A percentile compares a stretch with the other conserved stretches of the same genome.
Conservation (phyloP, 1,140 invertebrate species). For the Cyclina sinensis region DNA sequence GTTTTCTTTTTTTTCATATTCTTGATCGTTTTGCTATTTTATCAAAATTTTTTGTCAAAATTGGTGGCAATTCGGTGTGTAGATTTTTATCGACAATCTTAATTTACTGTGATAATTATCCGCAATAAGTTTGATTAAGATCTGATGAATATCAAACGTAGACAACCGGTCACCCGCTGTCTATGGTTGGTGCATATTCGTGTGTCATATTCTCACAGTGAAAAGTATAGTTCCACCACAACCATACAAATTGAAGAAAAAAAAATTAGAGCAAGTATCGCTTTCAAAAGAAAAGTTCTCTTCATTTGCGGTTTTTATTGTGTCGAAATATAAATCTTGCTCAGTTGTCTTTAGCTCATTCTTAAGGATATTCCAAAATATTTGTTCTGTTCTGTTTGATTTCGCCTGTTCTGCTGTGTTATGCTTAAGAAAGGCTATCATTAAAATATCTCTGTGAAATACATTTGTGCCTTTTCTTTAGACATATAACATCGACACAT, state of each 20-base stretch:
- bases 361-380: too few relatives aligned
- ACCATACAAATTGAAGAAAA: neutral
- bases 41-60: slow-evolving; percentile 8
- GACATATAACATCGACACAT: too few relatives aligned
- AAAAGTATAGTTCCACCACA: neutral
- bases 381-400: too few relatives aligned
- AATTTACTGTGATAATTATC: slow-evolving; percentile 62
- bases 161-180: slow-evolving; percentile 40
- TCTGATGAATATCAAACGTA: slow-evolving; percentile 29
- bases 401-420: too few relatives aligned
- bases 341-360: too few relatives aligned
- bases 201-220: neutral
- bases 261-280: neutral
- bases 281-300: too few relatives aligned
- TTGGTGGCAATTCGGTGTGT: slow-evolving; percentile 54
- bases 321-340: too few relatives aligned
- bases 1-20: neutral
- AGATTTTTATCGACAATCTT: slow-evolving; percentile 49
- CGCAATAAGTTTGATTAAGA: slow-evolving; percentile 53
- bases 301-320: too few relatives aligned
- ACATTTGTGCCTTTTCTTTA: too few relatives aligned
- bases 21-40: too few relatives aligned
- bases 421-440: too few relatives aligned
- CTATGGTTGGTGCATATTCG: neutral
- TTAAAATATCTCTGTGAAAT: too few relatives aligned